Base-by-base conservation (phyloP, 2,113 vertebrate genomes). In the Pluvianellus socialis region DNA sequence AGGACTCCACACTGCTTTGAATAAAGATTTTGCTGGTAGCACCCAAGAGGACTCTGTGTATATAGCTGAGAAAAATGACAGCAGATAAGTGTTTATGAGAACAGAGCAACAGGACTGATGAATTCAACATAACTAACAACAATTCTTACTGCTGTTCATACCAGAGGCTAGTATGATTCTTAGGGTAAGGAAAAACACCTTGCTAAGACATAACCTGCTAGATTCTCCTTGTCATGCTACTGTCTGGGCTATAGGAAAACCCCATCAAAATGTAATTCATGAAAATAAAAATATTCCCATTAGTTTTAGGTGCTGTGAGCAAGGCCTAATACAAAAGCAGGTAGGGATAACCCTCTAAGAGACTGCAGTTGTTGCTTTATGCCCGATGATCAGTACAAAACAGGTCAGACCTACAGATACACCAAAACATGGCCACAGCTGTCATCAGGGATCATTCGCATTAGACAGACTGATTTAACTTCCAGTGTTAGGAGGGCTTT, bases 231-330 rank as follows among this genome's bases (percentile, higher is more conserved):
- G 21, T 17, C 58, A 28, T 35, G 33, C 17, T 52, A 20, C 28
- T 71, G 33, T n/a, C 26, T 67, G n/a, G 20, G 11, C 27, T 58
- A 6, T 3, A 83, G 23, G 16, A 81, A 82, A 85, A 75, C 3
- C 9, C 0, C 0, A 55, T 4, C 7, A 65, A 75, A 17, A 38
- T 22, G 17, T 11, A 75, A 9, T 14, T 79, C 2, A 42, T 65
- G 12, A 84, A 81, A 91, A 74, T 27, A 76, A 83, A 93, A 91
- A 52, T 68, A 79, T 42, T 63, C 10, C 5, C 4, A 55, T 50
- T 67, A 63, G 40, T 77, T 88, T 77, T 13, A 80, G 18, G 9
- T 59, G 50, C 55, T 66, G 35, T 6, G 3, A 86, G 9, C 26
- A 86, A 66, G 9, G 38, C 9, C 11, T 71, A 38, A 71, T 28